Evolutionary conservation across 2,888 invertebrate species (phyloP).

Genomic region (Glaucopsyche alexis): DNA sequence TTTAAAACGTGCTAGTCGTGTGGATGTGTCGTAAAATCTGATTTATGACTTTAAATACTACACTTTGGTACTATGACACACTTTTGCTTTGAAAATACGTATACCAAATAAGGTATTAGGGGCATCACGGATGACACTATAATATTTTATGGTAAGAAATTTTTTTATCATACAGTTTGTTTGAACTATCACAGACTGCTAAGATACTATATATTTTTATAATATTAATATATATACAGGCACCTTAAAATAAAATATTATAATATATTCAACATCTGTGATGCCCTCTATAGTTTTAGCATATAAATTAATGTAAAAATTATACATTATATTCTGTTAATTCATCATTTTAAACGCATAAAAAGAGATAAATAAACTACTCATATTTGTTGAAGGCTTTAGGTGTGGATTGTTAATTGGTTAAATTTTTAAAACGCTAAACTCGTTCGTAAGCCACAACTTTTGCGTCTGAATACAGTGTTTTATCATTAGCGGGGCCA

Average conservation of each 20-base stretch:
- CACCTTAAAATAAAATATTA: too few relatives aligned
- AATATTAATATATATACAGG: too few relatives aligned
- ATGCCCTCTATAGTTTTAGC: not conserved
- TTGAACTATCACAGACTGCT: too few relatives aligned
- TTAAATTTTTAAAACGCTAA: not conserved
- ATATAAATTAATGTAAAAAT: not conserved
- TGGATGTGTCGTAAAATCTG: not conserved
- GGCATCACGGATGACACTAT: too few relatives aligned
- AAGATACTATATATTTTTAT: too few relatives aligned
- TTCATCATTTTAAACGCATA: not conserved
- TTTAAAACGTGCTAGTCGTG: slow-evolving; percentile 9
- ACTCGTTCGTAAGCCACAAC: not conserved
- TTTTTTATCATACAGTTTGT: too few relatives aligned
- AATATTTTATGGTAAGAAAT: too few relatives aligned
- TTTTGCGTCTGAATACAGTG: slow-evolving; percentile 2
- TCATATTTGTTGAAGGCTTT: not conserved
- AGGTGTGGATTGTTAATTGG: not conserved
- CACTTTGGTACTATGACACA: not conserved
- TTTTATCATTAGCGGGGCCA: slow-evolving; percentile 12
- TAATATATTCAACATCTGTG: too few relatives aligned
- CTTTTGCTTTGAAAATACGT: not conserved
- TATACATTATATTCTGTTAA: not conserved
- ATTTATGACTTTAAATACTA: not conserved
- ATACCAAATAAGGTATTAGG: not conserved
- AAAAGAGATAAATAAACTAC: not conserved